Evolutionary conservation across 2,113 vertebrate genomes (phyloP).

Genomic region (Furnarius figulus): DNA sequence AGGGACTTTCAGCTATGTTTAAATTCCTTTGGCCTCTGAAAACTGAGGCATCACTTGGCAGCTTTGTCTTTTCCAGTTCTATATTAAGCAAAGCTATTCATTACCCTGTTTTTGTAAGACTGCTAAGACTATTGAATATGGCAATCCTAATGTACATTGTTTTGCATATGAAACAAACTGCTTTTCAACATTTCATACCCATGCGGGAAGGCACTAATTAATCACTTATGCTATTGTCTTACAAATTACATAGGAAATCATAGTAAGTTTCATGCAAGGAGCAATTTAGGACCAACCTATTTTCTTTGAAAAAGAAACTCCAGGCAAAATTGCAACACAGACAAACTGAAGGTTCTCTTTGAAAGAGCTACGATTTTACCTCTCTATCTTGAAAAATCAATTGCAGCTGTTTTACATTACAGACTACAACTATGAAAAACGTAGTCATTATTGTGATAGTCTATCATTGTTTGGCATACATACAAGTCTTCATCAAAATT

Average conservation of each 20-base stretch:
- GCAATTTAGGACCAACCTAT: background rate
- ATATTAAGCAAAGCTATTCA: background rate
- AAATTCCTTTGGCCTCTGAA: background rate
- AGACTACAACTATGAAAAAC: background rate
- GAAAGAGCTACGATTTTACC: background rate
- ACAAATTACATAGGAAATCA: background rate
- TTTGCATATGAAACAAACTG: slow-evolving; percentile 42
- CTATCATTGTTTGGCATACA: background rate
- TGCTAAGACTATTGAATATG: background rate
- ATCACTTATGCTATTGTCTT: background rate
- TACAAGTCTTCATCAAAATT: background rate
- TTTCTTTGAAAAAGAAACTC: background rate
- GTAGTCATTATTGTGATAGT: background rate
- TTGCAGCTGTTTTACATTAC: background rate
- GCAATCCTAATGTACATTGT: background rate
- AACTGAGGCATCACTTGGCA: background rate
- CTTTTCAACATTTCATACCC: slow-evolving; percentile 3
- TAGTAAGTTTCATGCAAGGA: background rate
- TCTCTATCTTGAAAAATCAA: background rate
- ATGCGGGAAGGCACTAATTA: slow-evolving; percentile 43
- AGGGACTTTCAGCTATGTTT: background rate
- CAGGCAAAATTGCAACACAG: background rate
- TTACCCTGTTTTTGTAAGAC: slow-evolving; percentile 13
- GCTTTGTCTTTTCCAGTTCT: background rate
- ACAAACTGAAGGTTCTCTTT: background rate